Evolutionary conservation across 2,888 invertebrate genomes (phyloP).

Genomic region (Philhelius pedissequus): DNA sequence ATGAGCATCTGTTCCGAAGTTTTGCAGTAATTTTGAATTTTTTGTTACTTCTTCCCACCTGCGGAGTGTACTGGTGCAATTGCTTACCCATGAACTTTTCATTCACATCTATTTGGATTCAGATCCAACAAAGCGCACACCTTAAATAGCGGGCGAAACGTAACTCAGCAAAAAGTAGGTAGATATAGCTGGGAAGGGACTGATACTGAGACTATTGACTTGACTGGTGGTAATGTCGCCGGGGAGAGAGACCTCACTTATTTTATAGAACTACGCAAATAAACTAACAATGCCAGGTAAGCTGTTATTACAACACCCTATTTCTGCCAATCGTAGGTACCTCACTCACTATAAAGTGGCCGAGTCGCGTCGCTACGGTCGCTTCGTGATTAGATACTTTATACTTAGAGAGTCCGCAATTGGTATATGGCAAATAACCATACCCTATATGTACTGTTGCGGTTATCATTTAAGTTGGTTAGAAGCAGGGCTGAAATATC

Average conservation of each 20-base stretch:
- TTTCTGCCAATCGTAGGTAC: conserved; percentile 8
- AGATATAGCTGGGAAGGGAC: conserved; percentile 45
- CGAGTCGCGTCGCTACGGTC: background rate
- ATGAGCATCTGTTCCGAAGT: conserved; percentile 51
- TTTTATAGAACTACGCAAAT: conserved; percentile 20
- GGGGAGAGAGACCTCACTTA: conserved; percentile 32
- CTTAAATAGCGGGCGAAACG: conserved; percentile 45
- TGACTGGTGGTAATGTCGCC: conserved; percentile 18
- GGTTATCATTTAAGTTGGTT: conserved; percentile 54
- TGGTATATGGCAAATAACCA: conserved; percentile 27
- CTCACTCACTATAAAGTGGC: no score
- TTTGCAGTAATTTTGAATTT: conserved; percentile 13
- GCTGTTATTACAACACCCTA: conserved; percentile 56
- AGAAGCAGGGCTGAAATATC: conserved; percentile 60
- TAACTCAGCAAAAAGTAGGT: background rate
- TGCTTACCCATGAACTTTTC: conserved; percentile 60
- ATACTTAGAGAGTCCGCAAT: conserved; percentile 12
- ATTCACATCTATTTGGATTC: conserved; percentile 17
- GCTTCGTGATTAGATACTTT: conserved; percentile 19
- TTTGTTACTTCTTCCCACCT: conserved; percentile 34
- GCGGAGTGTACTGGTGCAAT: background rate
- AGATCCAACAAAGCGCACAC: conserved; percentile 33
- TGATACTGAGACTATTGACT: conserved; percentile 23
- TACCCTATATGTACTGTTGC: conserved; percentile 35
- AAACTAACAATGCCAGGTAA: conserved; percentile 37